phyloP scores from a whole-genome alignment of 2,888 invertebrate genomes.

The Sclerodermus sp. region DNA sequence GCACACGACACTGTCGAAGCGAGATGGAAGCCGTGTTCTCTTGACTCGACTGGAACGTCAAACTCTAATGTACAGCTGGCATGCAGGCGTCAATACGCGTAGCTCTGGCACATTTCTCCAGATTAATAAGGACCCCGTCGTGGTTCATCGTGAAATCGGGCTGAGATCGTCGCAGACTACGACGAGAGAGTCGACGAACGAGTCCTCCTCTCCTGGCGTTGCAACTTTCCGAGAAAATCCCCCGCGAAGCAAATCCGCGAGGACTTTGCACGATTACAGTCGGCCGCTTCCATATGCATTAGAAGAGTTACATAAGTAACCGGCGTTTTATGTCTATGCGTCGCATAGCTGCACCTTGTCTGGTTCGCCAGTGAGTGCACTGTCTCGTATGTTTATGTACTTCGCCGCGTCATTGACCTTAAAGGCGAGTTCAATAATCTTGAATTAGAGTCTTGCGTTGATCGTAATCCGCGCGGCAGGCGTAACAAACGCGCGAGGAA shows the following conservation, averaged over 20 bases:
- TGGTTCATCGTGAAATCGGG: too few relatives aligned
- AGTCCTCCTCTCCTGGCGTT: too few relatives aligned
- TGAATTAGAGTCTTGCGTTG: neutral
- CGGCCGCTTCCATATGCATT: neutral
- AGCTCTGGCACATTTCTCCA: neutral
- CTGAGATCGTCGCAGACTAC: too few relatives aligned
- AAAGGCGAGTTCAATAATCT: neutral
- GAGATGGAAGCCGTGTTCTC: slow-evolving; percentile 9
- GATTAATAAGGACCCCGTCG: neutral
- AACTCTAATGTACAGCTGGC: slow-evolving; percentile 8
- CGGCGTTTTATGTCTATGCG: neutral
- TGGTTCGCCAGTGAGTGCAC: neutral
- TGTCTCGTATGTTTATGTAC: neutral
- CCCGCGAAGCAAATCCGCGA: too few relatives aligned
- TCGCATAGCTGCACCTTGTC: neutral
- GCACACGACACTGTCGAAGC: neutral
- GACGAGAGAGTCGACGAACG: too few relatives aligned
- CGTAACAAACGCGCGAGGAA: too few relatives aligned
- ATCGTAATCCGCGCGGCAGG: too few relatives aligned
- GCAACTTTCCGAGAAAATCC: too few relatives aligned
- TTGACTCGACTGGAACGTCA: slow-evolving; percentile 22
- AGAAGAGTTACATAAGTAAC: neutral
- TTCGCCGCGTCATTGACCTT: neutral
- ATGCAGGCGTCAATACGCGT: neutral
- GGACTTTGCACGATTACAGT: too few relatives aligned